Evolutionary conservation across 2,888 invertebrate genomes (phyloP).

Genomic region (Meiosimyza platycephala): DNA sequence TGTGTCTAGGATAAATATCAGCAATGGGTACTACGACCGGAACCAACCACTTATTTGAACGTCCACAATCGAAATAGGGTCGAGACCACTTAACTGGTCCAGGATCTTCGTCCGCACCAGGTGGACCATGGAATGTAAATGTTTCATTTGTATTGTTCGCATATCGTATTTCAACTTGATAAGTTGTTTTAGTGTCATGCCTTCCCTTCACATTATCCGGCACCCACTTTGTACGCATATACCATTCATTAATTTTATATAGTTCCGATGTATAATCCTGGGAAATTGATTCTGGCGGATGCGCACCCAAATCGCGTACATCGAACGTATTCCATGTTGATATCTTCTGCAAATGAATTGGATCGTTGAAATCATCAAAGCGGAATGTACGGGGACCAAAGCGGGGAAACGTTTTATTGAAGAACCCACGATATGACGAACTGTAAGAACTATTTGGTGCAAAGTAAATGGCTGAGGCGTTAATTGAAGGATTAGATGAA

Average conservation of each 20-base stretch:
- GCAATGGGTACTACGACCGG: constrained; percentile 94
- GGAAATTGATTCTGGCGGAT: constrained; percentile 81
- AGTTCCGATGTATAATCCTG: constrained; percentile 91
- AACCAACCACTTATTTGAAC: constrained; percentile 95
- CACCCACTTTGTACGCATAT: constrained; percentile 79
- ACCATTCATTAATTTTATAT: constrained; percentile 96
- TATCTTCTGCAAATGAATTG: constrained; percentile 93
- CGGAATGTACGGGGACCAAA: constrained; percentile 95
- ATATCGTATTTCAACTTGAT: constrained; percentile 93
- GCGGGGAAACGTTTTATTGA: constrained; percentile 93
- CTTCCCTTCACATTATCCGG: constrained; percentile 85
- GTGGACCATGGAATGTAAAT: constrained; percentile 95
- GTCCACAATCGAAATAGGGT: constrained; percentile 96
- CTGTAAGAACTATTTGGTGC: constrained; percentile 94
- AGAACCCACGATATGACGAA: constrained; percentile 93
- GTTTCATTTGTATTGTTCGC: constrained; percentile 95
- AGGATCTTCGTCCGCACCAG: constrained; percentile 88
- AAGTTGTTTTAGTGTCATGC: constrained; percentile 92
- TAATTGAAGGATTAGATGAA: constrained; percentile 89
- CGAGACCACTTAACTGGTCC: constrained; percentile 95
- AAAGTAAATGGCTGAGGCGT: constrained; percentile 94
- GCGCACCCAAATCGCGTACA: constrained; percentile 86
- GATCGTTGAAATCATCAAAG: constrained; percentile 94
- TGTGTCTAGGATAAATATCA: constrained; percentile 94
- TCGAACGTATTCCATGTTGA: constrained; percentile 94